Evolutionary conservation across 2,797 vertebrate genomes (phyloP), one percentile per base, ranked within the genome.

Genomic region (Scolopax rusticola): DNA sequence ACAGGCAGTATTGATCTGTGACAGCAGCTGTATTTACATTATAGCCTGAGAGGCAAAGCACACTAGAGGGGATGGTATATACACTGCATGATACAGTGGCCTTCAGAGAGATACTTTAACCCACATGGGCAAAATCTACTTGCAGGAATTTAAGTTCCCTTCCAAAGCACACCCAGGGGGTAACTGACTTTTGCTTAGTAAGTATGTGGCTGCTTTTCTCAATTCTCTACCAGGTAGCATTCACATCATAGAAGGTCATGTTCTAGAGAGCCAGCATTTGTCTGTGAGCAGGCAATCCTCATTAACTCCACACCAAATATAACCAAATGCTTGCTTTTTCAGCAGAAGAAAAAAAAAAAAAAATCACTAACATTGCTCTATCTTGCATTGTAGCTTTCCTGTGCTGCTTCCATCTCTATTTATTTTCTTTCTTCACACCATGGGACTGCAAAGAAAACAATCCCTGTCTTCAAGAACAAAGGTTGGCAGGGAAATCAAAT

Each of bases 11-110:
- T 11, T 76, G 51, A 74, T 53, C 89, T 90, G 53, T 68, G 91
- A 53, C 61, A 95, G 94, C 93, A 97, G 95, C 97, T 97, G 90
- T 91, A 96, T 96, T 95, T 94, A 93, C 95, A 87, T 81, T 90
- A 53, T 28, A 81, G 80, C 84, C 91, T 78, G 30, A 89, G 84
- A 74, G 50, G 70, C 80, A 90, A 88, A 59, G 83, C 33, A 16
- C 6, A 1, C 78, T 70, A 79, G 69, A 95, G 74, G 38, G 85
- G 59, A 61, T 23, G 67, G 32, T 27, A 64, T n/a, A 92, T n/a
- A 36, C 43, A 71, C 87, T 81, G 86, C 77, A 50, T 68, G 95
- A 94, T 53, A 70, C 57, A 45, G 32, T 48, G 73, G 61, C 59
- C 92, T 79, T 54, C 57, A 76, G 32, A 84, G 57, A 68, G 56